A percentile compares a stretch with the other conserved stretches of the same genome.
phyloP scores from a whole-genome alignment of 2,888 invertebrate species.

The Philopedon plagiatum region DNA sequence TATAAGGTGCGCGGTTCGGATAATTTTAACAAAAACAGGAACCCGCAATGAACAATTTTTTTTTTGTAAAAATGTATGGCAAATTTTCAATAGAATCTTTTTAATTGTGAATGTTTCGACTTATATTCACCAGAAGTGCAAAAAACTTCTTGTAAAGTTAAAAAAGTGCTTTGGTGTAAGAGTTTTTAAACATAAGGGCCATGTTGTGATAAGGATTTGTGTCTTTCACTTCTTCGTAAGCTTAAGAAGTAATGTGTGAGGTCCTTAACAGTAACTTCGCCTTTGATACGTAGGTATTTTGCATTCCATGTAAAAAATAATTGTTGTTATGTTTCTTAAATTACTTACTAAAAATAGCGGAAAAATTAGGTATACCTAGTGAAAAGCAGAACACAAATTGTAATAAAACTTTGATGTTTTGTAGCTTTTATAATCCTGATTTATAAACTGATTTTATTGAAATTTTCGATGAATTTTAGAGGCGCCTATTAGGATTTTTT shows the following conservation, averaged over 20 bases:
- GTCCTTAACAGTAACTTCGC: background rate
- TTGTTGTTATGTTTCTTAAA: constrained; percentile 11
- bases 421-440: no score
- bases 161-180: background rate
- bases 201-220: background rate
- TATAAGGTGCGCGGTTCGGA: constrained; percentile 1
- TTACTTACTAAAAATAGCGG: no score
- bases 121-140: background rate
- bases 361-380: no score
- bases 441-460: no score
- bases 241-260: background rate
- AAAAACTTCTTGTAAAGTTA: background rate
- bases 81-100: no score
- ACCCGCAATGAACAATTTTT: background rate
- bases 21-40: background rate
- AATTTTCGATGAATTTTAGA: no score
- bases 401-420: no score
- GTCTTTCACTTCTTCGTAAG: background rate
- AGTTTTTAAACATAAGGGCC: background rate
- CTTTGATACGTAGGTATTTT: background rate
- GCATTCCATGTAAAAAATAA: background rate
- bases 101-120: background rate
- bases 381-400: no score
- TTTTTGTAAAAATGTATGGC: no score
- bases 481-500: no score